Evolutionary conservation across 2,797 vertebrate genomes (phyloP).

Genomic region (Tinamus major): DNA sequence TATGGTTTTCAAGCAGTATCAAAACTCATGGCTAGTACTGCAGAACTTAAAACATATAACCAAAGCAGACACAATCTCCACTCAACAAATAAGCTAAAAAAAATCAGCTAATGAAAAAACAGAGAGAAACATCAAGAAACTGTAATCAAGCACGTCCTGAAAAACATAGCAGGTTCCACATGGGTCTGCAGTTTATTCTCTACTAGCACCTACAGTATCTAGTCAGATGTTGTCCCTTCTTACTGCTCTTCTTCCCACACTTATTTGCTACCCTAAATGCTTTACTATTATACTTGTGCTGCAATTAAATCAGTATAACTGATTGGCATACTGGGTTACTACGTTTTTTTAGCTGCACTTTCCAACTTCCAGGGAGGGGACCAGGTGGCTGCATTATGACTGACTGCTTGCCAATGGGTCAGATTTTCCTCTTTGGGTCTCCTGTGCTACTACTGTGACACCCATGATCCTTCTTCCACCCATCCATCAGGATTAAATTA

Average conservation of each 20-base stretch:
- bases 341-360: neutral
- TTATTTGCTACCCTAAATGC: neutral
- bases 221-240: neutral
- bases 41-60: neutral
- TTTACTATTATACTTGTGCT: neutral
- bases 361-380: neutral
- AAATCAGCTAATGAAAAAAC: neutral
- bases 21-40: neutral
- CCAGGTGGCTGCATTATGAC: neutral
- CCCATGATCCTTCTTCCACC: neutral
- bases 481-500: neutral
- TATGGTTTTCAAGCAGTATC: neutral
- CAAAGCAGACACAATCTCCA: neutral
- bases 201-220: neutral
- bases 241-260: fast-evolving
- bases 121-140: neutral
- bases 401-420: fast-evolving
- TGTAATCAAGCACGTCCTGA: neutral
- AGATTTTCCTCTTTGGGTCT: neutral
- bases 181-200: neutral
- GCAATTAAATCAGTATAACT: neutral
- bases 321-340: fast-evolving
- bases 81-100: neutral
- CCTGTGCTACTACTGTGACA: neutral
- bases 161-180: neutral